Percentiles rank a stretch among this genome's conserved stretches.
Conservation (phyloP, 2,797 vertebrate genomes). For the Pempheris klunzingeri region DNA sequence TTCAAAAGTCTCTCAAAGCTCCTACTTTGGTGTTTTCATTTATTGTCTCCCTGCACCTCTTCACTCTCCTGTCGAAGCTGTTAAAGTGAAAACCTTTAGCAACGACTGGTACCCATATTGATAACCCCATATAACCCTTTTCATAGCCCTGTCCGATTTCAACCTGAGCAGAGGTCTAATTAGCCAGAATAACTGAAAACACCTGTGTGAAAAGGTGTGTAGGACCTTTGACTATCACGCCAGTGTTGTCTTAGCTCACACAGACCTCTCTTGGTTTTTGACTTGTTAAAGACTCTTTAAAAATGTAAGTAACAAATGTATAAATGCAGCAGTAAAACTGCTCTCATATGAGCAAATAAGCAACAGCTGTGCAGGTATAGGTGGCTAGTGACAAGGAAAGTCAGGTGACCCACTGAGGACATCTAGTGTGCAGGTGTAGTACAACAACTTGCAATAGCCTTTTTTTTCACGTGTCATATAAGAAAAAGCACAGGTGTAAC, state of each 20-base stretch:
- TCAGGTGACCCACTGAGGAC: constrained; percentile 13
- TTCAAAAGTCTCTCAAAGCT: not conserved
- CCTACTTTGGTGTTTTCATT: not conserved
- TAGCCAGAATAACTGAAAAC: not conserved
- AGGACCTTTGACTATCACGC: not conserved
- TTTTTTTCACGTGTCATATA: not conserved
- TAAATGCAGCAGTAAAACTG: not conserved
- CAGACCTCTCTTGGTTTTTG: not conserved
- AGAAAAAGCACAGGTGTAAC: not conserved
- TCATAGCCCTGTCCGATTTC: not conserved
- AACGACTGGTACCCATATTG: not conserved
- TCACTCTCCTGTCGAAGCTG: not conserved
- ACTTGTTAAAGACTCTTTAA: not conserved
- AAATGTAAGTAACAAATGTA: not conserved
- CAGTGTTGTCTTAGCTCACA: not conserved
- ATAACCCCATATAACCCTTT: not conserved
- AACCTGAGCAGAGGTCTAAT: not conserved
- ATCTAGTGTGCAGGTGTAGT: constrained; percentile 32
- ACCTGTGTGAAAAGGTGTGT: not conserved
- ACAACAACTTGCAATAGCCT: constrained; percentile 1
- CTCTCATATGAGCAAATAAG: not conserved
- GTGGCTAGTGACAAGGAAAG: not conserved
- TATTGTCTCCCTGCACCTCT: not conserved
- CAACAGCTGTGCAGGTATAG: not conserved
- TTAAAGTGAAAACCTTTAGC: not conserved